Percentiles rank a stretch among this genome's conserved stretches.
Evolutionary conservation across 2,797 vertebrate genomes (phyloP).

Genomic region (Potorous gilbertii): DNA sequence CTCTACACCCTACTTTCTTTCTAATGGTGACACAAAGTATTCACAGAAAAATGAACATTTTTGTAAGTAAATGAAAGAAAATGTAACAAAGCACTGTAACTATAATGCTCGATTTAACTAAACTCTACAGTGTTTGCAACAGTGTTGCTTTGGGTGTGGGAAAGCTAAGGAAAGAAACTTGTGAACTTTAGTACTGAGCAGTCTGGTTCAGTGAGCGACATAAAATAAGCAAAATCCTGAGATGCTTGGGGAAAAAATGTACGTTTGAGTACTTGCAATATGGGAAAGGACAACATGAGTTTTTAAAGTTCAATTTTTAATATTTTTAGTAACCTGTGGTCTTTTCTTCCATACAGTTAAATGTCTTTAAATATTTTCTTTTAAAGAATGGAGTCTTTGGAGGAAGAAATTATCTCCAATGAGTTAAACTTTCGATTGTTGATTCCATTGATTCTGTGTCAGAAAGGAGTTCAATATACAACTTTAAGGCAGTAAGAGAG

Average conservation of each 20-base stretch:
- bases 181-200: too few species aligned
- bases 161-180: too few species aligned
- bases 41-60: too few species aligned
- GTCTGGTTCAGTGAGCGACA: neutral
- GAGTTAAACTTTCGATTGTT: constrained; percentile 87
- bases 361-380: constrained; percentile 47
- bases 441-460: constrained; percentile 91
- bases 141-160: too few species aligned
- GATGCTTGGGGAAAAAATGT: neutral
- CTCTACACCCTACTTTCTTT: too few species aligned
- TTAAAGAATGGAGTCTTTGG: constrained; percentile 87
- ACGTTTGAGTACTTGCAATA: neutral
- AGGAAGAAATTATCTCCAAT: constrained; percentile 90
- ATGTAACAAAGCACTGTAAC: too few species aligned
- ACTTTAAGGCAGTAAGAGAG: constrained; percentile 87
- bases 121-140: too few species aligned
- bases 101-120: too few species aligned
- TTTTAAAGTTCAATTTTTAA: constrained; percentile 33
- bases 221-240: neutral
- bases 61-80: too few species aligned
- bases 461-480: constrained; percentile 91
- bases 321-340: neutral
- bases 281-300: constrained; percentile 25
- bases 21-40: too few species aligned
- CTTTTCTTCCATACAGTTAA: constrained; percentile 21